Percentiles rank a stretch among this genome's conserved stretches.
phyloP scores from a whole-genome alignment of 2,113 vertebrate species.

The Peromyscus maniculatus region DNA sequence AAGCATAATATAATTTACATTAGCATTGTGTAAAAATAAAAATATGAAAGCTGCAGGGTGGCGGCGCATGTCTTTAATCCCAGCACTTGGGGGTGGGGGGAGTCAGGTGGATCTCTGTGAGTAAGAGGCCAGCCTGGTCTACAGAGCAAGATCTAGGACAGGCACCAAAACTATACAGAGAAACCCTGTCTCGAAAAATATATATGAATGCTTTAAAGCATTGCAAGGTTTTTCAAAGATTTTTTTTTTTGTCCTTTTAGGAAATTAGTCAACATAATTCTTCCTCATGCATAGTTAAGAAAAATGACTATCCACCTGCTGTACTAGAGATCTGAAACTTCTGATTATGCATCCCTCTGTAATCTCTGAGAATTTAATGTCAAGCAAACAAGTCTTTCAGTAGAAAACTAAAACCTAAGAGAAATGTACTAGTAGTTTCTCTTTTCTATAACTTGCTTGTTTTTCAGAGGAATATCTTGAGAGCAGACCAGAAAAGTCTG shows the following conservation, averaged over 20 bases:
- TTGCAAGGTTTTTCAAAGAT: background rate
- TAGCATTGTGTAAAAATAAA: constrained; percentile 40
- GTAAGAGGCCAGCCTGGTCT: too few relatives aligned
- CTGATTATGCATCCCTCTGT: background rate
- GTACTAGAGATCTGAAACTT: constrained; percentile 27
- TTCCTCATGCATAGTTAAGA: constrained; percentile 34
- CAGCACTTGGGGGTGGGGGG: too few relatives aligned
- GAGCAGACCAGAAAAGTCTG: constrained; percentile 38
- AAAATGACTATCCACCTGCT: constrained; percentile 14
- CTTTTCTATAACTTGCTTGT: background rate
- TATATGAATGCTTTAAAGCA: constrained; percentile 13
- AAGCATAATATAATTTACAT: constrained; percentile 45
- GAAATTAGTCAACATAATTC: constrained; percentile 40
- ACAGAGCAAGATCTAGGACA: too few relatives aligned
- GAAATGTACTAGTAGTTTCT: constrained; percentile 28
- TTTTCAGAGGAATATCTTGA: constrained; percentile 15
- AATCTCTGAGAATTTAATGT: constrained; percentile 44
- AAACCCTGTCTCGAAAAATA: too few relatives aligned
- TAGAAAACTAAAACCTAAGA: constrained; percentile 3
- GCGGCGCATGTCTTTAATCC: too few relatives aligned
- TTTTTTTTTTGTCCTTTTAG: constrained; percentile 26
- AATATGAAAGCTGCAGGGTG: background rate
- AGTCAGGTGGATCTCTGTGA: too few relatives aligned
- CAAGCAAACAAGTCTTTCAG: constrained; percentile 42
- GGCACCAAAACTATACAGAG: too few relatives aligned